Evolutionary conservation across 2,888 invertebrate species (phyloP).

Genomic region (Ceramica pisi): DNA sequence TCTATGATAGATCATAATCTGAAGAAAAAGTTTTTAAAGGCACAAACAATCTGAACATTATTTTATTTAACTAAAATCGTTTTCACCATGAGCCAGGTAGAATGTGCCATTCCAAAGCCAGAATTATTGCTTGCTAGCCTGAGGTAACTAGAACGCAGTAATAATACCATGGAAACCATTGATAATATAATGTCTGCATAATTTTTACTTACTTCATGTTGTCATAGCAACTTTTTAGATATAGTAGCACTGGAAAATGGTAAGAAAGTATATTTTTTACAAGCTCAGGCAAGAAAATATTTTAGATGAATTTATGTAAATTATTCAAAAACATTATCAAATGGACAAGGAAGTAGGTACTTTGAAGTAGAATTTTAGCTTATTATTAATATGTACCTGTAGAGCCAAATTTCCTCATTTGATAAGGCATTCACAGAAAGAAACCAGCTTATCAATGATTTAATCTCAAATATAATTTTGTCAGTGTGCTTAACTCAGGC

Average conservation of each 20-base stretch:
- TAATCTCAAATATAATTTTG: not conserved
- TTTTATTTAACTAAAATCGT: not conserved
- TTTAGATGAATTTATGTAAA: not conserved
- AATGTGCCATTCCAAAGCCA: slow-evolving; percentile 39
- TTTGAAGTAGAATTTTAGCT: slow-evolving; percentile 2
- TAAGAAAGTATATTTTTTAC: not conserved
- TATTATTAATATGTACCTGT: not conserved
- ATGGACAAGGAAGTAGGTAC: not conserved
- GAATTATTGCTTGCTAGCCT: not conserved
- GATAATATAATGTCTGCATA: not conserved
- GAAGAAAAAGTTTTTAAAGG: not conserved
- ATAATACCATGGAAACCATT: slow-evolving; percentile 23
- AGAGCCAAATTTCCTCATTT: slow-evolving; percentile 11
- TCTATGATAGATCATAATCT: not conserved
- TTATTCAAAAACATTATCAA: not conserved
- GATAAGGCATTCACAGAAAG: not conserved
- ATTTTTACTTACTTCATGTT: slow-evolving; percentile 20
- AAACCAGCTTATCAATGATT: not conserved
- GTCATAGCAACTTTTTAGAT: slow-evolving; percentile 46
- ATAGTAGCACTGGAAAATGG: slow-evolving; percentile 3
- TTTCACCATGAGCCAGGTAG: slow-evolving; percentile 42
- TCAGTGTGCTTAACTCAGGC: no score
- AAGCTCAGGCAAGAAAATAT: not conserved
- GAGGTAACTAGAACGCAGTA: not conserved
- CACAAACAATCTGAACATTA: not conserved